Evolutionary conservation across 2,888 invertebrate species (phyloP).

Genomic region (Carcina quercana): DNA sequence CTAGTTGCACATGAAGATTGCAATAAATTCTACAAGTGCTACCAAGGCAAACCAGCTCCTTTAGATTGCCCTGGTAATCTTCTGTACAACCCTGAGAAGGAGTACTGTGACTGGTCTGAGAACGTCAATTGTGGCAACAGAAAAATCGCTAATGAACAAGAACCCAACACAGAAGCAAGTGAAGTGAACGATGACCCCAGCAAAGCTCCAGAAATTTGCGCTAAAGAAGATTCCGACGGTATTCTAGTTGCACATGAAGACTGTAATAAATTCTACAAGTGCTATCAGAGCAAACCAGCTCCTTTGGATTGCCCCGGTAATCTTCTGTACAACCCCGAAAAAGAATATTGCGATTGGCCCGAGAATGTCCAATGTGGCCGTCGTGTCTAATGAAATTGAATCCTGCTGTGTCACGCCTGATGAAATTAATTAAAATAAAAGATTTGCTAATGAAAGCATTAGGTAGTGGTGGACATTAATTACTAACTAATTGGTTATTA

Average conservation of each 20-base stretch:
- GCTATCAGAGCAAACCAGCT: slow-evolving; percentile 21
- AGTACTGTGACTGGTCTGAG: slow-evolving; percentile 29
- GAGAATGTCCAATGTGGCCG: slow-evolving; percentile 17
- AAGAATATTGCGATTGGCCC: slow-evolving; percentile 29
- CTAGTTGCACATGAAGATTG: slow-evolving; percentile 28
- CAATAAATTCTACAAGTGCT: slow-evolving; percentile 28
- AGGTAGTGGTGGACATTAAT: too few species aligned
- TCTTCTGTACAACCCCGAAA: slow-evolving; percentile 25
- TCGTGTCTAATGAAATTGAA: too few species aligned
- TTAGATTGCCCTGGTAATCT: slow-evolving; percentile 21
- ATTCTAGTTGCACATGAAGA: slow-evolving; percentile 25
- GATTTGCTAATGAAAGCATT: too few species aligned
- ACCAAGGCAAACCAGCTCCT: slow-evolving; percentile 19
- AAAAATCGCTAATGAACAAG: background rate
- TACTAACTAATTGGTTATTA: too few species aligned
- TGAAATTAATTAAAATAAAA: too few species aligned
- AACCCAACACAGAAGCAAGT: slow-evolving; percentile 6
- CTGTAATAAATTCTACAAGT: slow-evolving; percentile 30
- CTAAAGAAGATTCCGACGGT: slow-evolving; percentile 22
- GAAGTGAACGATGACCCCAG: slow-evolving; percentile 4
- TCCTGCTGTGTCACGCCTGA: too few species aligned
- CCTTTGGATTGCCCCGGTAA: slow-evolving; percentile 19
- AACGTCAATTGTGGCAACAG: slow-evolving; percentile 17
- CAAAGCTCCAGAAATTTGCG: slow-evolving; percentile 27
- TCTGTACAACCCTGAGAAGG: slow-evolving; percentile 22